Conservation (phyloP, 2,888 invertebrate species). For the Apamea anceps region DNA sequence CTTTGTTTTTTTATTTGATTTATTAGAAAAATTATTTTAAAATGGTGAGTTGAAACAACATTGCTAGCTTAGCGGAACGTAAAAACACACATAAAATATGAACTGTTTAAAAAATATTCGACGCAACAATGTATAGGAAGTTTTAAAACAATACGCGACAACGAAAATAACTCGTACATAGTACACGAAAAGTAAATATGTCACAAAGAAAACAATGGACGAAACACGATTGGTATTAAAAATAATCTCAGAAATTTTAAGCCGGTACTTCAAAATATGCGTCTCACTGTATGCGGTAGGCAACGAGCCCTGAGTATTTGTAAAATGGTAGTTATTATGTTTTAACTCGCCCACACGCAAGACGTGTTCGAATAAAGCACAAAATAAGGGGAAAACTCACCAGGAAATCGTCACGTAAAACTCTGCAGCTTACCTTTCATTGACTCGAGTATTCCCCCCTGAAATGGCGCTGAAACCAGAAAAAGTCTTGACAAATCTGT, state of each 20-base stretch:
- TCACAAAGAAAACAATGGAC: conserved; percentile 86
- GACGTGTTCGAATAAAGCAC: conserved; percentile 79
- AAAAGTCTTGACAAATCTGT: conserved; percentile 69
- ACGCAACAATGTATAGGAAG: conserved; percentile 56
- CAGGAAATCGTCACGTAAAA: conserved; percentile 76
- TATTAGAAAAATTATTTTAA: not conserved
- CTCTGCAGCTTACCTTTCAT: conserved; percentile 55
- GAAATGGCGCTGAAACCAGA: conserved; percentile 66
- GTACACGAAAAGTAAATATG: conserved; percentile 80
- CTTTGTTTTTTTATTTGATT: conserved; percentile 10
- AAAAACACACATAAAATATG: conserved; percentile 16
- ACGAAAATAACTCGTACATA: conserved; percentile 70
- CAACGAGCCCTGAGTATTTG: conserved; percentile 77
- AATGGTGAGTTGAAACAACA: not conserved
- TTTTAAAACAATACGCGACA: conserved; percentile 69
- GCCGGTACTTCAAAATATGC: conserved; percentile 85
- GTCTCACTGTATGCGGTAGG: conserved; percentile 86
- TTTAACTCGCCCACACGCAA: conserved; percentile 86
- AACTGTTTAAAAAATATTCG: conserved; percentile 58
- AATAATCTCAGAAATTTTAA: conserved; percentile 80
- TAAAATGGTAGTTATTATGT: conserved; percentile 84
- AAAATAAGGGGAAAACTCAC: conserved; percentile 72
- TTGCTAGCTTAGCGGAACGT: not conserved
- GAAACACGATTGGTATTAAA: conserved; percentile 80
- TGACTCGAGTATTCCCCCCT: conserved; percentile 54